Base-by-base conservation (phyloP, 53 echinoderm and acorn worm species). In the Actinopyga echinites region DNA sequence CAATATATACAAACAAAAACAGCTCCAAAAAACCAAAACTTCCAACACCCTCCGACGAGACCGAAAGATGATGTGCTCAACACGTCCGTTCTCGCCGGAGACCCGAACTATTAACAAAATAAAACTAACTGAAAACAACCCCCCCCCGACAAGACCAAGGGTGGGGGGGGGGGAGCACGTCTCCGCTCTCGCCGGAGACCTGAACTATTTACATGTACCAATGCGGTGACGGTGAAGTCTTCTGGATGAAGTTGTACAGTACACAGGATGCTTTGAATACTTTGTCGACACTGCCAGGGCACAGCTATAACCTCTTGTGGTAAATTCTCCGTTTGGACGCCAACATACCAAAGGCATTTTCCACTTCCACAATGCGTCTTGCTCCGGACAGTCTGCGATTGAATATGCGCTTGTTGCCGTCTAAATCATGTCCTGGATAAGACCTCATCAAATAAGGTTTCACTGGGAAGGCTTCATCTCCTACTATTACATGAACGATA, bases 181-280 rank as follows among this genome's bases (percentile, higher is more conserved):
- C n/a, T n/a, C n/a, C n/a, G n/a, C n/a, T n/a, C n/a, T n/a, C n/a
- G n/a, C n/a, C n/a, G n/a, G n/a, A n/a, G n/a, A n/a, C n/a, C n/a
- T n/a, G n/a, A n/a, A n/a, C n/a, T n/a, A n/a, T n/a, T n/a, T n/a
- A n/a, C n/a, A n/a, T n/a, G n/a, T n/a, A n/a, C n/a, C n/a, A n/a
- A 40, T 33, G 30, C 67, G 30, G 54, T 4, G 54, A 49, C 30
- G 13, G 30, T 52, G 74, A 73, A 17, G 82, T 64, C 43, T 87
- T 82, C 45, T 69, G 82, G 19, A 89, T 30, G 73, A 80, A 87
- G 83, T 93, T 90, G 37, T 90, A 90, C 42, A 93, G 62, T 9
- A 84, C 73, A 52, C 90, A 85, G 8, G 93, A 67, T 56, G 93
- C 87, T 66, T 90, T 90, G 34, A 90, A 64, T 30, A 87, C 69